A percentile compares a stretch with the other conserved stretches of the same genome.
phyloP scores from a whole-genome alignment of 1,140 invertebrate species.

The Drosophila burlai region DNA sequence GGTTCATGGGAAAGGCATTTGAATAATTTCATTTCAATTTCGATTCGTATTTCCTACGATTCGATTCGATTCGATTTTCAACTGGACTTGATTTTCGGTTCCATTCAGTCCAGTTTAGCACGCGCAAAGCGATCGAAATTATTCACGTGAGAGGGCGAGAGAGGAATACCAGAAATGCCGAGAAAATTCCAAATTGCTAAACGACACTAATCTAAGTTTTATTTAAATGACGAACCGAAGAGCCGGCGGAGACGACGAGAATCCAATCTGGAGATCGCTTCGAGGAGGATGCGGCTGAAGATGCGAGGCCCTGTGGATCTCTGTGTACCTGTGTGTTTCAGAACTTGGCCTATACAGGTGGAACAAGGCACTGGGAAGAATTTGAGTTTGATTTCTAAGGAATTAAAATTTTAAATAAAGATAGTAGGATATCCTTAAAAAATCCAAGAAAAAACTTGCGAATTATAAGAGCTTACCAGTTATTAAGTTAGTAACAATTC shows the following conservation, averaged over 20 bases:
- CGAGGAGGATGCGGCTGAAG: neutral
- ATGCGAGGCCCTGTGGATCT: neutral
- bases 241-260: conserved; percentile 2
- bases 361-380: conserved; percentile 3
- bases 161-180: conserved; percentile 46
- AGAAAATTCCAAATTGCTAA: conserved; percentile 77
- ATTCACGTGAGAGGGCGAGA: neutral
- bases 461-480: too few relatives aligned
- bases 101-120: conserved; percentile 56
- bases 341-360: conserved; percentile 33
- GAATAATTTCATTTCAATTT: conserved; percentile 30
- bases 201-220: conserved; percentile 81
- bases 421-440: too few relatives aligned
- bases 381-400: neutral
- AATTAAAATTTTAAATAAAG: neutral
- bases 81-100: conserved; percentile 18
- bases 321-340: conserved; percentile 43
- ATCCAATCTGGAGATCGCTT: conserved; percentile 7
- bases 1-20: conserved; percentile 42
- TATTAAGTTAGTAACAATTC: too few relatives aligned
- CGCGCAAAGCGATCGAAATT: conserved; percentile 38
- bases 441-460: too few relatives aligned
- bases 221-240: conserved; percentile 65
- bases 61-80: neutral
- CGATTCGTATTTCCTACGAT: neutral